Percentiles rank a stretch among this genome's conserved stretches.
These are phyloP conservation scores for Gastrophryne carolinensis DNA, from an alignment of 2,797 vertebrate genomes.

Conservation along the genomic window DNA sequence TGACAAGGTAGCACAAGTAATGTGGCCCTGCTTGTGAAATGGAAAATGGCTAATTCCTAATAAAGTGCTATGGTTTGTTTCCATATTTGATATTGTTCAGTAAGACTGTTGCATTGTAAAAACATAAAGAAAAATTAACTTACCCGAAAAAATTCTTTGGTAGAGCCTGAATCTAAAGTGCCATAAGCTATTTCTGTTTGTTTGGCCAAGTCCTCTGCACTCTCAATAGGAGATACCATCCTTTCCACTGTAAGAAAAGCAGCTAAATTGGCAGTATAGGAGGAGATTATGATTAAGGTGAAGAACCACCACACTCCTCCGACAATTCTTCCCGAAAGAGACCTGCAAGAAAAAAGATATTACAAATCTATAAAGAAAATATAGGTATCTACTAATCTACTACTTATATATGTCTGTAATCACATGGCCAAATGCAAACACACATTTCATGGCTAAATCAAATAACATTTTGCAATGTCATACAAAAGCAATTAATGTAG, in stretches of 20 bases:
- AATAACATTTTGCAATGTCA: too few species aligned
- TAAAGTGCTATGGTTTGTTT: too few species aligned
- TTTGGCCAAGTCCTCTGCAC: slow-evolving; percentile 97
- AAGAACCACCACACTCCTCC: slow-evolving; percentile 99
- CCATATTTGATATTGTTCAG: too few species aligned
- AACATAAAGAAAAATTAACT: slow-evolving; percentile 65
- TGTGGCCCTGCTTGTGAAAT: too few species aligned
- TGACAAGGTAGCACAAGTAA: too few species aligned
- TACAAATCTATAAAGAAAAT: slow-evolving; percentile 48
- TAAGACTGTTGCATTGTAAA: too few species aligned
- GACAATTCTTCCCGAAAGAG: slow-evolving; percentile 96
- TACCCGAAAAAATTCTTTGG: slow-evolving; percentile 99
- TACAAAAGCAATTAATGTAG: too few species aligned
- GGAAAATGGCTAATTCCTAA: too few species aligned
- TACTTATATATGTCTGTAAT: too few species aligned
- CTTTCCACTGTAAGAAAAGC: slow-evolving; percentile 98
- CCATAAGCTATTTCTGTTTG: slow-evolving; percentile 99
- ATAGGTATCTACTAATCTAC: too few species aligned
- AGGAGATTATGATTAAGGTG: slow-evolving; percentile 99
- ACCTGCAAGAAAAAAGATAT: slow-evolving; percentile 76
- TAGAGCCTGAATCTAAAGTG: slow-evolving; percentile 98
- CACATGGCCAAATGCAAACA: too few species aligned
- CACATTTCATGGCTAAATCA: too few species aligned
- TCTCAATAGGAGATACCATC: slow-evolving; percentile 99
- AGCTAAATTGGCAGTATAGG: slow-evolving; percentile 98